A percentile compares a stretch with the other conserved stretches of the same genome.
Conservation (phyloP, 2,113 vertebrate species). For the Antigone vipio region DNA sequence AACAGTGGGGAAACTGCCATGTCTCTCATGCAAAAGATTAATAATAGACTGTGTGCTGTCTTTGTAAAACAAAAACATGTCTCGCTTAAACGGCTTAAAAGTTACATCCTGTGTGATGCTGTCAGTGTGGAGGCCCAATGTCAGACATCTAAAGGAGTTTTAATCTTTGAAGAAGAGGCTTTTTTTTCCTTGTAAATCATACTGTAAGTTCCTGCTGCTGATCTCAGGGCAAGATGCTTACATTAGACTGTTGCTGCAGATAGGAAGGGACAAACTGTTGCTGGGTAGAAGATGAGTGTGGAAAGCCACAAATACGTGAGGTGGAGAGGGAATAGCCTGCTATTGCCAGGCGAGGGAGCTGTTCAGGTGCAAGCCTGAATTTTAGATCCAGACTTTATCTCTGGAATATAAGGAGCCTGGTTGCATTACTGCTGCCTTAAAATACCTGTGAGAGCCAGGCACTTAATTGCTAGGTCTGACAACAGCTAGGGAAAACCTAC, state of each 20-base stretch:
- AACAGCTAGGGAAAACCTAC: neutral
- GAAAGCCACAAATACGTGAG: neutral
- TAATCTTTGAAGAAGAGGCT: slow-evolving; percentile 50
- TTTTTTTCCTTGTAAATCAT: slow-evolving; percentile 32
- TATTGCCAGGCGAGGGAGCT: slow-evolving; percentile 23
- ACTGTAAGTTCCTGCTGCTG: slow-evolving; percentile 5
- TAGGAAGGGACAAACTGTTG: slow-evolving; percentile 31
- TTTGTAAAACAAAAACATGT: slow-evolving; percentile 23
- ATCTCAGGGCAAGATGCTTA: slow-evolving; percentile 13
- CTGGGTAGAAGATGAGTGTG: slow-evolving; percentile 5
- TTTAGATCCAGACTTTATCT: neutral
- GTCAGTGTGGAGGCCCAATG: neutral
- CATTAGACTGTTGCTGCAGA: neutral
- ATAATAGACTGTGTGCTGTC: slow-evolving; percentile 49
- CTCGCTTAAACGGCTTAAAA: slow-evolving; percentile 28
- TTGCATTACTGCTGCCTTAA: neutral
- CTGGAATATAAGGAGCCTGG: neutral
- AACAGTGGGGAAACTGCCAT: slow-evolving; percentile 19
- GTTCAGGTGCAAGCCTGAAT: neutral
- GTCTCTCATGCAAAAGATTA: slow-evolving; percentile 62
- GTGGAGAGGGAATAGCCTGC: neutral
- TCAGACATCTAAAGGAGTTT: slow-evolving; percentile 41
- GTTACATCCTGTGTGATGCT: neutral
- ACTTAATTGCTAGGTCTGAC: neutral
- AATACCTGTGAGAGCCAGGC: neutral